Evolutionary conservation across 2,113 vertebrate species (phyloP).

Genomic region (Protobothrops flavoviridis): DNA sequence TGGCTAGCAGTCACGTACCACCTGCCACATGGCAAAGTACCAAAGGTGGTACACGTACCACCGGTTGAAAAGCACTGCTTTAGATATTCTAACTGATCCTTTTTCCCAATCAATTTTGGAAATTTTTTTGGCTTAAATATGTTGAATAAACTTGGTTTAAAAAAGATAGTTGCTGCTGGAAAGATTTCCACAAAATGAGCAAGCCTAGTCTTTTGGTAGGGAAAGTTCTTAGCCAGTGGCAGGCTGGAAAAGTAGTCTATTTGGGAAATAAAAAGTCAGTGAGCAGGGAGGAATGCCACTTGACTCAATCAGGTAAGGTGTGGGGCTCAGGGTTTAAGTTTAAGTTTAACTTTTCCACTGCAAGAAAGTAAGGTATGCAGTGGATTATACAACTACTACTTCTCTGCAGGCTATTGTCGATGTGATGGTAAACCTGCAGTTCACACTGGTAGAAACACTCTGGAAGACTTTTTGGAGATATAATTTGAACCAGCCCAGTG

Average conservation of each 20-base stretch:
- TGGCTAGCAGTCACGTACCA: too few relatives aligned
- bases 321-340: background rate
- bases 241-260: background rate
- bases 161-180: background rate
- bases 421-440: constrained; percentile 91
- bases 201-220: background rate
- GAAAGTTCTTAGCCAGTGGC: background rate
- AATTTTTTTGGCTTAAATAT: background rate
- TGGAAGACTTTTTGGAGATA: constrained; percentile 95
- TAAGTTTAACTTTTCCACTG: background rate
- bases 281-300: background rate
- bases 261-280: background rate
- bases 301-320: background rate
- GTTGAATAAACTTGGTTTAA: background rate
- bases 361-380: background rate
- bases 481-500: constrained; percentile 79
- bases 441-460: constrained; percentile 87
- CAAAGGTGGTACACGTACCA: too few relatives aligned
- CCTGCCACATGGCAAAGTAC: too few relatives aligned
- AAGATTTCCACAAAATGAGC: background rate
- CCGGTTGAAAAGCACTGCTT: too few relatives aligned
- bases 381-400: background rate
- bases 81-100: background rate
- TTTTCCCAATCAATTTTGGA: background rate
- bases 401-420: constrained; percentile 82